phyloP scores from a whole-genome alignment of 2,888 invertebrate species.

The Andrena haemorrhoa region DNA sequence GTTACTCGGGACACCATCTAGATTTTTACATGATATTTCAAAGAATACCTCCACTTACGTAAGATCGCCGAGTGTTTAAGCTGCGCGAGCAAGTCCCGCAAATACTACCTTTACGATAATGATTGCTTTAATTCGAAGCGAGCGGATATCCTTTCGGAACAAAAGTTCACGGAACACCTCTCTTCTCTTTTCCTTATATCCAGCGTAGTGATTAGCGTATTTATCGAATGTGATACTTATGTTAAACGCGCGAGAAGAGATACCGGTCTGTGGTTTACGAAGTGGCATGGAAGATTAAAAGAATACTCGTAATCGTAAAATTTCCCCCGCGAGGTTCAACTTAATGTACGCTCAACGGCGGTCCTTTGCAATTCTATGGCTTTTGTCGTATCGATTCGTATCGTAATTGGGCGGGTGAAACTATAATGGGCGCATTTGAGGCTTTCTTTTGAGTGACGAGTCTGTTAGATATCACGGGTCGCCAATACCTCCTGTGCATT shows the following conservation, averaged over 20 bases:
- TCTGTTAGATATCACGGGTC: background rate
- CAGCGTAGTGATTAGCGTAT: slow-evolving; percentile 65
- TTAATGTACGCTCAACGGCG: slow-evolving; percentile 22
- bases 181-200: slow-evolving; percentile 36
- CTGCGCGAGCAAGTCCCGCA: background rate
- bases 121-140: slow-evolving; percentile 13
- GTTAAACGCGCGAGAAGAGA: slow-evolving; percentile 61
- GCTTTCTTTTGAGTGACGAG: slow-evolving; percentile 9
- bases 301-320: slow-evolving; percentile 49
- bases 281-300: slow-evolving; percentile 16
- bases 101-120: background rate
- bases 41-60: slow-evolving; percentile 15
- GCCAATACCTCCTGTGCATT: slow-evolving; percentile 2
- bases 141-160: slow-evolving; percentile 1
- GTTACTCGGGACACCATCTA: slow-evolving; percentile 22
- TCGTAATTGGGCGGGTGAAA: slow-evolving; percentile 9
- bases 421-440: background rate
- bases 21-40: slow-evolving; percentile 37
- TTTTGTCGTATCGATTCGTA: slow-evolving; percentile 42
- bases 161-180: slow-evolving; percentile 18
- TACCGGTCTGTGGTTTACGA: slow-evolving; percentile 3
- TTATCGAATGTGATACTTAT: slow-evolving; percentile 81
- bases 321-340: slow-evolving; percentile 15
- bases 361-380: slow-evolving; percentile 17
- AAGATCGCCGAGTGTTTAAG: slow-evolving; percentile 1